phyloP scores from a whole-genome alignment of 1,140 invertebrate species.

The Ruditapes philippinarum region DNA sequence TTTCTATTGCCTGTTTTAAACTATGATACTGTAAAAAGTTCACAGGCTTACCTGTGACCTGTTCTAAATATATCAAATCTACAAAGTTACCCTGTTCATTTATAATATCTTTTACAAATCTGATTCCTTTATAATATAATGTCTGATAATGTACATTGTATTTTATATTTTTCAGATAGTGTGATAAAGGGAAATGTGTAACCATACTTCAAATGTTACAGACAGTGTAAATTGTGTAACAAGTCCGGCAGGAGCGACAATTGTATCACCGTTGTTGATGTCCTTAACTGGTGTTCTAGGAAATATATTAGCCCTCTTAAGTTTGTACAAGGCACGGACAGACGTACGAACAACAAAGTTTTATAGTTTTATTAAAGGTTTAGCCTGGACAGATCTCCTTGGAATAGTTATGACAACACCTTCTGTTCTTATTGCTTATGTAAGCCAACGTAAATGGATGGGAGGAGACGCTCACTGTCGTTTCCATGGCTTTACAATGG shows the following conservation, averaged over 20 bases:
- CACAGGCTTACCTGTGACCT: no score
- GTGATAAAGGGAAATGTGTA: background rate
- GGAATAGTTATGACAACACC: slow-evolving; percentile 86
- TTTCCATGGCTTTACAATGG: slow-evolving; percentile 86
- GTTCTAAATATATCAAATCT: no score
- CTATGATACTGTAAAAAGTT: no score
- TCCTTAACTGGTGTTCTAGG: slow-evolving; percentile 78
- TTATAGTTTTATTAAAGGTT: slow-evolving; percentile 84
- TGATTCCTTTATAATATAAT: no score
- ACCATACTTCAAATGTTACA: background rate
- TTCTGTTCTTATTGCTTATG: slow-evolving; percentile 83
- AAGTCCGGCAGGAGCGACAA: slow-evolving; percentile 72
- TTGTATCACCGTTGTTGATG: slow-evolving; percentile 77
- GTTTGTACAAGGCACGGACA: slow-evolving; percentile 76
- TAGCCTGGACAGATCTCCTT: slow-evolving; percentile 86
- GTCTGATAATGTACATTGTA: no score
- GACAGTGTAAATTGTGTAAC: background rate
- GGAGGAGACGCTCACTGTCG: slow-evolving; percentile 83
- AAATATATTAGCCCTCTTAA: slow-evolving; percentile 84
- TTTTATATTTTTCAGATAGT: no score
- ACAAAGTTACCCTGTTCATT: no score
- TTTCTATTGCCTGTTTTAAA: no score
- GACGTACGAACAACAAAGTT: slow-evolving; percentile 82
- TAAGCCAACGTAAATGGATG: slow-evolving; percentile 81
- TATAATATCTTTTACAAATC: no score